Evolutionary conservation across 2,888 invertebrate species (phyloP).

Genomic region (Melieria crassipennis): DNA sequence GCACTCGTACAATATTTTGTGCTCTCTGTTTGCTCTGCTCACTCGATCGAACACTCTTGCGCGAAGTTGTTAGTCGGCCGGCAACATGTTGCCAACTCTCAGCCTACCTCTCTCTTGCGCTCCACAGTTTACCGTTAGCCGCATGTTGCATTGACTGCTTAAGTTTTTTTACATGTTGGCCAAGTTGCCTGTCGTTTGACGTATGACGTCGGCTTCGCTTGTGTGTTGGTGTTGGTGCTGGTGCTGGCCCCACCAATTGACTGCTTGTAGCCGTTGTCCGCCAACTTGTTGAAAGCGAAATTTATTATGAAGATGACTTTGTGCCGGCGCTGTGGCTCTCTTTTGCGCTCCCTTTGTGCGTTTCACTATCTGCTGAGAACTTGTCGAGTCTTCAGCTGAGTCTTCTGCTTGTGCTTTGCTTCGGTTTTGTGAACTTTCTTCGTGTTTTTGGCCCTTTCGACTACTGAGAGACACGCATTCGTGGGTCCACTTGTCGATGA

Average conservation of each 20-base stretch:
- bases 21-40: too few species aligned
- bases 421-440: conserved; percentile 6
- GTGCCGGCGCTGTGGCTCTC: background rate
- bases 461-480: too few species aligned
- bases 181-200: conserved; percentile 23
- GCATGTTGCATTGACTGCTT: conserved; percentile 4
- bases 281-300: conserved; percentile 66
- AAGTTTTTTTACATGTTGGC: conserved; percentile 24
- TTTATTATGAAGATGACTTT: conserved; percentile 45
- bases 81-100: conserved; percentile 42
- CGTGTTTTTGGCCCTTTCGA: conserved; percentile 1
- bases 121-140: too few species aligned
- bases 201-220: conserved; percentile 1
- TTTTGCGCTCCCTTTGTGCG: background rate
- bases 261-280: conserved; percentile 21
- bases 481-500: too few species aligned
- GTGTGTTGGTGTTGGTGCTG: background rate
- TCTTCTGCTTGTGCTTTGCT: conserved; percentile 35
- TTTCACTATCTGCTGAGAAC: too few species aligned
- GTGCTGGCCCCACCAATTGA: too few species aligned
- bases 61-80: background rate
- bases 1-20: too few species aligned
- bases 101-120: background rate
- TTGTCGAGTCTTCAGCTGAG: conserved; percentile 30
- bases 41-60: too few species aligned